phyloP scores from a whole-genome alignment of 2,888 invertebrate genomes.

The Drosophila infuscata region DNA sequence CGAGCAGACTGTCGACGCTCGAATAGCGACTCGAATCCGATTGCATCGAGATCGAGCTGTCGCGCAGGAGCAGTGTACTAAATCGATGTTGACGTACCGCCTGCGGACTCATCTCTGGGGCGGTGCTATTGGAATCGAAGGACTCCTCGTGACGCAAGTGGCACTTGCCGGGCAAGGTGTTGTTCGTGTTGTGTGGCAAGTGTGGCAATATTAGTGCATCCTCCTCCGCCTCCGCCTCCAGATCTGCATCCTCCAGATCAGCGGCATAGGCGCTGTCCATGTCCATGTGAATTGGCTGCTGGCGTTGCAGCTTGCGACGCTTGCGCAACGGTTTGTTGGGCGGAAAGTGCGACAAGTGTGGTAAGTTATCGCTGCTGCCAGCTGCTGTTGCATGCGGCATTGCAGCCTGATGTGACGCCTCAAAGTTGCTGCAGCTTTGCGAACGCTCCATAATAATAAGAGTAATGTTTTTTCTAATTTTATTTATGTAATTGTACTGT shows the following conservation, averaged over 20 bases:
- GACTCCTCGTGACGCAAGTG: conserved; percentile 63
- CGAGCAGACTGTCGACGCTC: conserved; percentile 92
- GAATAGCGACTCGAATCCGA: conserved; percentile 89
- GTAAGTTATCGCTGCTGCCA: conserved; percentile 67
- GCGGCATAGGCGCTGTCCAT: conserved; percentile 69
- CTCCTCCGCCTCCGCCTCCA: conserved; percentile 43
- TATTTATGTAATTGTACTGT: conserved; percentile 3
- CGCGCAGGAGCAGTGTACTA: conserved; percentile 75
- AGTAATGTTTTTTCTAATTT: neutral
- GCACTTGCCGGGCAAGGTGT: conserved; percentile 18
- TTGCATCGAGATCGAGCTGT: conserved; percentile 84
- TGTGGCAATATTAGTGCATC: conserved; percentile 32
- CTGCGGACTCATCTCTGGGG: conserved; percentile 69
- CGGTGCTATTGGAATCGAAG: conserved; percentile 65
- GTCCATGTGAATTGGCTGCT: conserved; percentile 60
- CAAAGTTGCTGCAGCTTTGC: conserved; percentile 72
- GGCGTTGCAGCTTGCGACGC: conserved; percentile 72
- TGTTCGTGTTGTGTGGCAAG: conserved; percentile 32
- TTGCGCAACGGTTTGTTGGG: conserved; percentile 70
- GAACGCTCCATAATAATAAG: conserved; percentile 67
- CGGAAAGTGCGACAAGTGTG: conserved; percentile 52
- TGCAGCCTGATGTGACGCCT: conserved; percentile 4
- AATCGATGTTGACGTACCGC: conserved; percentile 68
- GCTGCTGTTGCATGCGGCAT: conserved; percentile 35
- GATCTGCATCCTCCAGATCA: conserved; percentile 74